Evolutionary conservation across 2,113 vertebrate species (phyloP), one percentile per base, ranked within the genome.

Genomic region (Lagopus muta): DNA sequence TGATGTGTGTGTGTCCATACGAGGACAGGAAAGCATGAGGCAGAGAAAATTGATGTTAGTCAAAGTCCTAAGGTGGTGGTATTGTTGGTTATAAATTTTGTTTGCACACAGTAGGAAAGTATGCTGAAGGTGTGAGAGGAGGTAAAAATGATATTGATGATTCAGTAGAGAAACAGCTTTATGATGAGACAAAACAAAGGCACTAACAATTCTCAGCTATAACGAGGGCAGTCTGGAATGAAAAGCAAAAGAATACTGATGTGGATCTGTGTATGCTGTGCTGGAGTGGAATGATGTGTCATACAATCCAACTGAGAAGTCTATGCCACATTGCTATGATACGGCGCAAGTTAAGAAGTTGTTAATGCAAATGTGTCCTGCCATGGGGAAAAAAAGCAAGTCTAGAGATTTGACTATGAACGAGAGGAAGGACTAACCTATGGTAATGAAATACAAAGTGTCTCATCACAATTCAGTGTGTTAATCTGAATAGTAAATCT

Each of bases 381-480:
- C 91, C 65, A 15, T 20, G n/a, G 75, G 64, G 79, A 81, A 79
- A 94, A 54, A 94, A 91, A 88, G 82, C 81, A 94, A 88, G 76
- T 57, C 82, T 91, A 36, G 93, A 93, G 79, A 88, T 91, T 89
- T 92, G 85, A 84, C 89, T 92, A 15, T 94, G 86, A 94, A 91
- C 0, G 5, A 86, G 82, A 91, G 76, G 48, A 75, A 91, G 65
- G 82, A 75, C 79, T 91, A 91, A 90, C 76, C 94, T 83, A 83
- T 61, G 85, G 48, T 94, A 97, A 97, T 94, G 75, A 92, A 93
- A 94, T 95, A 89, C 86, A 86, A 92, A 95, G 73, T 77, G 36
- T 92, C 91, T 96, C 65, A 92, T 97, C 94, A 94, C 91, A 95
- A 97, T 95, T 89, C 95, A 90, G 65, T 36, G 40, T 55, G 76